Percentiles rank a stretch among this genome's conserved stretches.
Conservation (phyloP, 2,888 invertebrate genomes). For the Pyralis farinalis region DNA sequence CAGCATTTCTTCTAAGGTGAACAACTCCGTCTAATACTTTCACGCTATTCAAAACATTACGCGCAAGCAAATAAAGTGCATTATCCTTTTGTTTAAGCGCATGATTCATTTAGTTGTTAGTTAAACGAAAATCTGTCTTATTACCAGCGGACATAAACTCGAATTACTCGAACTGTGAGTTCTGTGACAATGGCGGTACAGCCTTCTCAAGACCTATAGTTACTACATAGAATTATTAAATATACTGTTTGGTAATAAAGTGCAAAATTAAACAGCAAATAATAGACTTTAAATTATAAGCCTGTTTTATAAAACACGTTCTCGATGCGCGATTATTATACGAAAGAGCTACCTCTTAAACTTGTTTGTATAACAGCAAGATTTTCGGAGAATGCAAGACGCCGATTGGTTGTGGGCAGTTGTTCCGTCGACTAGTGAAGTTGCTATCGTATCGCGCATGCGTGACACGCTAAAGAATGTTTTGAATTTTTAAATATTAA, state of each 20-base stretch:
- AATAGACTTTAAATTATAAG: slow-evolving; percentile 33
- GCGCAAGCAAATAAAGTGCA: slow-evolving; percentile 15
- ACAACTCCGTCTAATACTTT: slow-evolving; percentile 33
- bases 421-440: slow-evolving; percentile 31
- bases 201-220: slow-evolving; percentile 1
- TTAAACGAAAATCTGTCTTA: slow-evolving; percentile 7
- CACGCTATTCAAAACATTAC: slow-evolving; percentile 27
- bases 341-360: slow-evolving; percentile 41
- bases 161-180: too few relatives aligned
- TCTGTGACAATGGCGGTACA: not conserved
- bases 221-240: not conserved
- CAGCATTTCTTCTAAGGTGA: slow-evolving; percentile 65
- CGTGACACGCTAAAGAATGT: slow-evolving; percentile 35
- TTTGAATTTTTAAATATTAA: slow-evolving; percentile 22
- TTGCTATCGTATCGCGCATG: slow-evolving; percentile 40
- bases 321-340: slow-evolving; percentile 30
- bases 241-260: slow-evolving; percentile 3
- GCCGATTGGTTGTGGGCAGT: slow-evolving; percentile 52
- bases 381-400: slow-evolving; percentile 60
- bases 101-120: slow-evolving; percentile 2
- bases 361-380: slow-evolving; percentile 48
- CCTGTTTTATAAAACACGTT: slow-evolving; percentile 39
- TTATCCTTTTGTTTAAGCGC: slow-evolving; percentile 11
- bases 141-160: not conserved
- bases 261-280: slow-evolving; percentile 19